Evolutionary conservation across 1,140 invertebrate genomes (phyloP).

Genomic region (Tyrophagus putrescentiae): DNA sequence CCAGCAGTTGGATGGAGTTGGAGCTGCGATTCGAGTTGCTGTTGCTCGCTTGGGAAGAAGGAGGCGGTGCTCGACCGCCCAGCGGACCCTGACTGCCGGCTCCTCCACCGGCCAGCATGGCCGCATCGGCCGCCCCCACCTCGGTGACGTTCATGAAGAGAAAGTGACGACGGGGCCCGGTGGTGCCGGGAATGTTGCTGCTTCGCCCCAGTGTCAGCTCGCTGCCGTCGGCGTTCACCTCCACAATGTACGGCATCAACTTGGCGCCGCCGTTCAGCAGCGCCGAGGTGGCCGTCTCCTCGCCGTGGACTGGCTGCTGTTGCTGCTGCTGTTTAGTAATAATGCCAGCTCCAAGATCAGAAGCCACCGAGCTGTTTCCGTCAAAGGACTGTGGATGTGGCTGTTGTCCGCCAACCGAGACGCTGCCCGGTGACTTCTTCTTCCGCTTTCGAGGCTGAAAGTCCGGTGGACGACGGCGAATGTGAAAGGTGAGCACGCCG

Average conservation of each 20-base stretch:
- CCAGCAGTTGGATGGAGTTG: conserved; percentile 38
- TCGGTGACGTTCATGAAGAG: conserved; percentile 54
- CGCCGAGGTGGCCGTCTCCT: neutral
- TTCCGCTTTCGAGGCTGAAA: conserved; percentile 71
- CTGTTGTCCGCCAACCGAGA: conserved; percentile 38
- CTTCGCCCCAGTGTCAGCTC: conserved; percentile 39
- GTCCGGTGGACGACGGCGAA: conserved; percentile 69
- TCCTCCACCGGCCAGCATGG: conserved; percentile 32
- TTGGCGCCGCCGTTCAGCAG: neutral
- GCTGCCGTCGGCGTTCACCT: conserved; percentile 39
- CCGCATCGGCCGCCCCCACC: conserved; percentile 50
- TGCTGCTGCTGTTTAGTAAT: neutral
- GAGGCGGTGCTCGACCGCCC: too few species aligned
- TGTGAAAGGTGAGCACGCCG: conserved; percentile 91
- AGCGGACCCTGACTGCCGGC: too few species aligned
- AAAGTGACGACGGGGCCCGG: conserved; percentile 40
- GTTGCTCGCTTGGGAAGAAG: too few species aligned
- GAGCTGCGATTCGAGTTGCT: conserved; percentile 4
- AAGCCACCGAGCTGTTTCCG: conserved; percentile 29
- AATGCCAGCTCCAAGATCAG: neutral
- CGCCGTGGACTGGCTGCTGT: neutral
- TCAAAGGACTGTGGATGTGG: conserved; percentile 38
- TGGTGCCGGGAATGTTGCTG: neutral
- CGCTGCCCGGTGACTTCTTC: conserved; percentile 55
- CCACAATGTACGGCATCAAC: conserved; percentile 9